Base-by-base conservation (phyloP, 2,797 vertebrate species). In the Strix occidentalis region DNA sequence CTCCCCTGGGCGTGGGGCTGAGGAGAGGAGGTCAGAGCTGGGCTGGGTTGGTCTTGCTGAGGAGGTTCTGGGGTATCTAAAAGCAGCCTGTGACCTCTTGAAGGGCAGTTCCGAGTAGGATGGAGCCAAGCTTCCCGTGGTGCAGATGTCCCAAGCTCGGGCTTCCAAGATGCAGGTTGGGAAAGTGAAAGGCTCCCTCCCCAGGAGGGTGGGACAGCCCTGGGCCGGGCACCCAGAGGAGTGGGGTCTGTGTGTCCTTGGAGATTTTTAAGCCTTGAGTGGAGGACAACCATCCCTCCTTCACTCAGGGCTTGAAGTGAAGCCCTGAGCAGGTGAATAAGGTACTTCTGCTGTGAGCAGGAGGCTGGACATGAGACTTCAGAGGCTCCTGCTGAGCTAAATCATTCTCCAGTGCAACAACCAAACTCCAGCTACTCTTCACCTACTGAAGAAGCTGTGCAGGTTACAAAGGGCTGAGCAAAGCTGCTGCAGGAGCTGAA, bases 1-100 rank as follows among this genome's bases (percentile, higher is more conserved):
- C 31, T 79, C 1, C 4, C 17, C 71, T 68, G 76, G 76, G 2
- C 1, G 0, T 3, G 4, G 37, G 15, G 6, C 24, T 1, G 18
- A 33, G 60, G 54, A 33, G 7, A 9, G 25, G 63, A 45, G 69
- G 9, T 28, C 5, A 16, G 20, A 4, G 24, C 3, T 0, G 7
- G 45, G 37, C 10, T 58, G 28, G 35, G 6, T 33, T 65, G 26
- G 56, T 9, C 33, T 20, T 61, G 41, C 29, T 50, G 61, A 50
- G 51, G 39, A 17, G 35, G 35, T n/a, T 46, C 43, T 51, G 37
- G 53, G 64, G 6, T 48, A n/a, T 26, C 50, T 29, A 0, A 43
- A 64, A 78, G 56, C 69, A 87, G 46, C 26, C 17, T 35, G 2
- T 53, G 33, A 3, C 50, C 25, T 28, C 65, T 25, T 16, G 20